These are phyloP conservation scores for Variabilichromis moorii DNA, from an alignment of 2,113 vertebrate species.

Conservation along the genomic window DNA sequence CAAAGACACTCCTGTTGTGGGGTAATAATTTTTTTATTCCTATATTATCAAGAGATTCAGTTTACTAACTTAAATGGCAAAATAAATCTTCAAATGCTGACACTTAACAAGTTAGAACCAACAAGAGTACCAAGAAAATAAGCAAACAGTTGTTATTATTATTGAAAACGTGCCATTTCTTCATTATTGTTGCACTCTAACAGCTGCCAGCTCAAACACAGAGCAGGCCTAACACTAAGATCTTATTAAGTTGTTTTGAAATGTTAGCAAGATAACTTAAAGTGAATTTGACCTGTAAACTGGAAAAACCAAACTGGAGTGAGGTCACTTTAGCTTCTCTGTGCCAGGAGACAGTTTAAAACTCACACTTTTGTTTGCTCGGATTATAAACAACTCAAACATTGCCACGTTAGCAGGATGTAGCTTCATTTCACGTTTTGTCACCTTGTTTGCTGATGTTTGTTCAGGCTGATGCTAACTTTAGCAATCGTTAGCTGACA, in stretches of 20 bases:
- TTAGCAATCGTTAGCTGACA: background rate
- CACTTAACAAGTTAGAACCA: background rate
- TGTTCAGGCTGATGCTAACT: background rate
- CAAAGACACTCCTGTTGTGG: background rate
- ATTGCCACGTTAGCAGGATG: background rate
- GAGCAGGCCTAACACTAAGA: background rate
- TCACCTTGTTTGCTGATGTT: background rate
- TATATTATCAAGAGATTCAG: background rate
- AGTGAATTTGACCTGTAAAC: background rate
- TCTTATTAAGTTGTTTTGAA: background rate
- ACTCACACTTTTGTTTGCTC: background rate
- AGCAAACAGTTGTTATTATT: rapidly evolving
- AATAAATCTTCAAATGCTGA: background rate
- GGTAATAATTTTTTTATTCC: rapidly evolving
- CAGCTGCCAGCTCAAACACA: background rate
- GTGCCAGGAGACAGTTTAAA: background rate
- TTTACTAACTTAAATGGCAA: background rate
- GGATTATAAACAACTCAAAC: rapidly evolving
- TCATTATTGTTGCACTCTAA: background rate
- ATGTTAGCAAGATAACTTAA: background rate
- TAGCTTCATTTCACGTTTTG: background rate
- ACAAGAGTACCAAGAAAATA: background rate
- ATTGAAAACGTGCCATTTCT: rapidly evolving
- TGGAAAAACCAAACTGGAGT: background rate
- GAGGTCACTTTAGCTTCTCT: background rate